A percentile compares a stretch with the other conserved stretches of the same genome.
phyloP scores from a whole-genome alignment of 2,888 invertebrate species.

The Poecilus cupreus region DNA sequence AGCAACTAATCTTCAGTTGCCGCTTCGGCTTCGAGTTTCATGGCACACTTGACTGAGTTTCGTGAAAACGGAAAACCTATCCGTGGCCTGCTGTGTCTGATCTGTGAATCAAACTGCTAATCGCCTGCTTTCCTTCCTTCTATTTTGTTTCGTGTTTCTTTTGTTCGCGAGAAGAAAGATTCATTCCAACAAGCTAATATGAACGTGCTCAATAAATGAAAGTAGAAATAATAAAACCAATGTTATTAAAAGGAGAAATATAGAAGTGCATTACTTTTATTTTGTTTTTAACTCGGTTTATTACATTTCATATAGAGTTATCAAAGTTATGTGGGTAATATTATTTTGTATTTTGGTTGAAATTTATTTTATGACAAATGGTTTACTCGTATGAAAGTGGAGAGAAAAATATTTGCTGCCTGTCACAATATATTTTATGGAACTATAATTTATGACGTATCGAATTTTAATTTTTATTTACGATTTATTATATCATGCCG shows the following conservation, averaged over 20 bases:
- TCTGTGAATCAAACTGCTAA: constrained; percentile 20
- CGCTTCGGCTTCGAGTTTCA: background rate
- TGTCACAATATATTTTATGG: constrained; percentile 18
- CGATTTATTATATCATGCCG: constrained; percentile 16
- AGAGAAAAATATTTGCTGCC: background rate
- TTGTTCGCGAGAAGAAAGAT: background rate
- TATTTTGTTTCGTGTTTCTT: constrained; percentile 17
- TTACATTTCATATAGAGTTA: background rate
- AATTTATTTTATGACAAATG: constrained; percentile 31
- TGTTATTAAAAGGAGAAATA: constrained; percentile 10
- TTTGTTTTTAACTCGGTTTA: constrained; percentile 2
- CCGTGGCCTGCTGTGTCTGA: background rate
- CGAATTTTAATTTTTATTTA: constrained; percentile 22
- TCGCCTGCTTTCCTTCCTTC: background rate
- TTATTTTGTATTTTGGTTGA: constrained; percentile 19
- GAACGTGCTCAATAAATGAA: constrained; percentile 9
- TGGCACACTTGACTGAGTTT: constrained; percentile 26
- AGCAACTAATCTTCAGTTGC: constrained; percentile 9
- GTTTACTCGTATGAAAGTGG: constrained; percentile 11
- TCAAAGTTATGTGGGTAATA: constrained; percentile 15
- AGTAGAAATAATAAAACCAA: constrained; percentile 11
- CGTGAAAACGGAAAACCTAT: constrained; percentile 4
- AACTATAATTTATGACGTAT: constrained; percentile 15
- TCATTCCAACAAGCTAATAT: background rate
- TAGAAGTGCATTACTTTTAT: background rate